Conservation (phyloP, 2,797 vertebrate genomes). For the Macroramphosus scolopax region DNA sequence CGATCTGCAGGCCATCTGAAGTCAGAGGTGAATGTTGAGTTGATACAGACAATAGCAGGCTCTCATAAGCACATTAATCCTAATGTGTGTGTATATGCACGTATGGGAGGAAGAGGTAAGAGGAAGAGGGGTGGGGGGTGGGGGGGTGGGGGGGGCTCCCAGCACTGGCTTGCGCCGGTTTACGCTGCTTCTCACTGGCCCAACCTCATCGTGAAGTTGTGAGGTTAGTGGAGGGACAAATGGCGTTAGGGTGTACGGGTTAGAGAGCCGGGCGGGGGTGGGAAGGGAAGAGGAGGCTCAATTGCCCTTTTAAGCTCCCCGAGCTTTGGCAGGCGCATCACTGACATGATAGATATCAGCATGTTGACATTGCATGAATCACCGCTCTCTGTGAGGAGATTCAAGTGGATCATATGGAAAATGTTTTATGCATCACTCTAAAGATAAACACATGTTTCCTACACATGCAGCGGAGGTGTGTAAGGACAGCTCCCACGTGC, state of each 20-base stretch:
- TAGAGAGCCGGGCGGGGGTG: background rate
- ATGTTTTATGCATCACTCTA: constrained; percentile 18
- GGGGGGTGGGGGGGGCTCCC: constrained; percentile 40
- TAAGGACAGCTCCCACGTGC: background rate
- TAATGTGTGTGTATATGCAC: constrained; percentile 26
- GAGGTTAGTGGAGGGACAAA: constrained; percentile 33
- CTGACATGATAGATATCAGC: constrained; percentile 34
- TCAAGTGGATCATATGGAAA: constrained; percentile 11
- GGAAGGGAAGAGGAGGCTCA: constrained; percentile 29
- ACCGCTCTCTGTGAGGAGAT: constrained; percentile 5
- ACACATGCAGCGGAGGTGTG: constrained; percentile 3
- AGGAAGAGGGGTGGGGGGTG: constrained; percentile 38
- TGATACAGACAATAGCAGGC: constrained; percentile 27
- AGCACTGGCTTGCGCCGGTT: constrained; percentile 74
- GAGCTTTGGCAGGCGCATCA: constrained; percentile 26
- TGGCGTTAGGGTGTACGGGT: constrained; percentile 25
- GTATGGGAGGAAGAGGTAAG: constrained; percentile 55
- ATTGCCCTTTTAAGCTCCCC: constrained; percentile 51
- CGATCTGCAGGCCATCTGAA: too few species aligned
- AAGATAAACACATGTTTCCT: background rate
- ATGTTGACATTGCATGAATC: constrained; percentile 16
- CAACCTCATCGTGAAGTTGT: constrained; percentile 33
- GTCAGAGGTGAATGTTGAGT: too few species aligned
- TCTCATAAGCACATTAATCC: constrained; percentile 25
- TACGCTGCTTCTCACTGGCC: constrained; percentile 68